Evolutionary conservation across 2,888 invertebrate genomes (phyloP), one percentile per base, ranked within the genome.

Genomic region (Cenopis cana): DNA sequence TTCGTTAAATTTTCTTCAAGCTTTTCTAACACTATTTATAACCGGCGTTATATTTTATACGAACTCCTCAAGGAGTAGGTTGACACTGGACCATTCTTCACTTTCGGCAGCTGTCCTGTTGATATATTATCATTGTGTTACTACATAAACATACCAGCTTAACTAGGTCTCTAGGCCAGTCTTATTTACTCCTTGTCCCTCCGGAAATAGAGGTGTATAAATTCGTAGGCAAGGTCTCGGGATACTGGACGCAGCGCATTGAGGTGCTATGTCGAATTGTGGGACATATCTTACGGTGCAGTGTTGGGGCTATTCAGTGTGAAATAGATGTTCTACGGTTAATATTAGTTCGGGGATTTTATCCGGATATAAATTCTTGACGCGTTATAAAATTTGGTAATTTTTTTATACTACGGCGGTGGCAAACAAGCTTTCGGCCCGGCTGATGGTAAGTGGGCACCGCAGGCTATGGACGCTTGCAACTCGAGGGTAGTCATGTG

Each of bases 111-210:
- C 82, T 83, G 84, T 85, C 85, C 76, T 73, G 76, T 79, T 85
- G 85, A 85, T 83, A 82, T 85, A 86, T 86, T 77, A 82, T 83
- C 83, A 84, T 84, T 82, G 82, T 83, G 78, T 80, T 79, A 81
- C 77, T 82, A 77, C 76, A 76, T 73, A 77, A 73, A 72, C 54
- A 66, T 65, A 56, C 82, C 78, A 81, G 64, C 72, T 54, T 68
- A 72, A 33, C 36, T 17, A n/a, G 78, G 76, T 68, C 78, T 69
- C 70, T 74, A 24, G 17, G 55, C 38, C 20, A 68, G 52, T 29
- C 57, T 62, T 38, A 67, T 72, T 61, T 41, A 3, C 14, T 52
- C 12, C 10, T 50, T 41, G 24, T 60, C 46, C 33, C 62, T 46
- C 54, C 52, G 56, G 17, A 68, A 55, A 62, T 66, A n/a, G 41